These are phyloP conservation scores for Lordiphosa stackelbergi DNA, from an alignment of 1,140 invertebrate genomes.

Conservation along the genomic window DNA sequence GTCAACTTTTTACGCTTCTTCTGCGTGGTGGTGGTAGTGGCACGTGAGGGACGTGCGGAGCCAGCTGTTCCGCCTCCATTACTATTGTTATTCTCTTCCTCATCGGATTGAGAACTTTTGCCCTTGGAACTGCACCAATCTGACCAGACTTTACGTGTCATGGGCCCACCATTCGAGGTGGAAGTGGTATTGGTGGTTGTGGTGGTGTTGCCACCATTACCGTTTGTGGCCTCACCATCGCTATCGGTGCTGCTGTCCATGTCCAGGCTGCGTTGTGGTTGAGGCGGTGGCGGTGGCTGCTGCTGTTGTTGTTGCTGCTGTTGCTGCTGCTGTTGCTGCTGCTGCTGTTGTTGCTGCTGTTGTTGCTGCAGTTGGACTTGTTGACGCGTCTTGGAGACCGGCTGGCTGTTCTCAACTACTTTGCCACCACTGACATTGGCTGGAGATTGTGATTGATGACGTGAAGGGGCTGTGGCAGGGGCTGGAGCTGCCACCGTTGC, in stretches of 20 bases:
- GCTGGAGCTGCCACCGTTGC: slow-evolving; percentile 4
- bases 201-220: slow-evolving; percentile 77
- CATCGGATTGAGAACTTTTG: slow-evolving; percentile 80
- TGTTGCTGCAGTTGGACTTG: slow-evolving; percentile 25
- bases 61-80: slow-evolving; percentile 32
- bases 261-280: slow-evolving; percentile 58
- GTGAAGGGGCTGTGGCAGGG: slow-evolving; percentile 17
- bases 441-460: slow-evolving; percentile 56
- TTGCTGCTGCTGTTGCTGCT: too few species aligned
- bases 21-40: slow-evolving; percentile 40
- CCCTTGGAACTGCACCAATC: slow-evolving; percentile 83
- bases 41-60: slow-evolving; percentile 51
- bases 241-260: slow-evolving; percentile 77
- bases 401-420: slow-evolving; percentile 19
- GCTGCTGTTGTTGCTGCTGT: slow-evolving; percentile 35
- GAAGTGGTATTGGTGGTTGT: slow-evolving; percentile 80
- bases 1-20: slow-evolving; percentile 77
- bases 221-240: slow-evolving; percentile 78
- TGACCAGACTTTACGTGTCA: slow-evolving; percentile 86
- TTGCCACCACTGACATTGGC: slow-evolving; percentile 47
- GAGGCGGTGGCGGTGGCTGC: slow-evolving; percentile 38
- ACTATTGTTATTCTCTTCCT: slow-evolving; percentile 78
- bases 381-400: slow-evolving; percentile 40
- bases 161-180: slow-evolving; percentile 69
- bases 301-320: slow-evolving; percentile 53